phyloP scores from a whole-genome alignment of 1,140 invertebrate genomes.

The Anoplophora glabripennis region DNA sequence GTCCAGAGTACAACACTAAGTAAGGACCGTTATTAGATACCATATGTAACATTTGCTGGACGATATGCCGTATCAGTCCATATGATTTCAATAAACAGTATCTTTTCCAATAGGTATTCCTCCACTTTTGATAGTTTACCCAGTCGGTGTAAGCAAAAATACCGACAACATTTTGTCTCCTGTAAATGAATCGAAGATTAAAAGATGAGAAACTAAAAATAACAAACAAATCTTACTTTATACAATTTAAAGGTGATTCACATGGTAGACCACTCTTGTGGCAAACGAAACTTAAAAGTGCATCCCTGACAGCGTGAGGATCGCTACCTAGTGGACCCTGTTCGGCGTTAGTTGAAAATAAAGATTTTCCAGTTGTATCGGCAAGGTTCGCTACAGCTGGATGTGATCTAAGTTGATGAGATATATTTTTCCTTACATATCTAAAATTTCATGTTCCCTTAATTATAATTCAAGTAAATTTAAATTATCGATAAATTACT shows the following conservation, averaged over 20 bases:
- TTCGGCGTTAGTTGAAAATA: conserved; percentile 41
- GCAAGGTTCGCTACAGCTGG: conserved; percentile 58
- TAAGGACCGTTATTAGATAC: conserved; percentile 72
- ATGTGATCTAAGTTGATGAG: conserved; percentile 57
- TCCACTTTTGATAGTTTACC: conserved; percentile 65
- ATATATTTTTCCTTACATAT: conserved; percentile 37
- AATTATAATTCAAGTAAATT: too few species aligned
- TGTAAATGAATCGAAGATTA: conserved; percentile 46
- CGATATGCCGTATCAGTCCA: conserved; percentile 73
- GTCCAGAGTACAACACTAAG: conserved; percentile 85
- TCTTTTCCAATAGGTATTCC: conserved; percentile 62
- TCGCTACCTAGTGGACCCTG: conserved; percentile 33
- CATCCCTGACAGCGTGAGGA: conserved; percentile 74
- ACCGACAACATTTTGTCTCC: conserved; percentile 67
- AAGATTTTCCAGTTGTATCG: conserved; percentile 36
- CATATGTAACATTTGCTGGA: conserved; percentile 73
- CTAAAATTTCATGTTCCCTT: conserved; percentile 34
- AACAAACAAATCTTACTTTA: conserved; percentile 29
- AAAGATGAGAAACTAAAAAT: neutral
- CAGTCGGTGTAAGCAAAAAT: conserved; percentile 74
- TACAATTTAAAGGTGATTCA: conserved; percentile 40
- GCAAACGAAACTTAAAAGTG: conserved; percentile 78
- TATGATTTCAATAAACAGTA: conserved; percentile 71
- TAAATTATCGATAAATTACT: conserved; percentile 42
- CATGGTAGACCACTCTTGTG: conserved; percentile 79